Base-by-base conservation (phyloP, 2,113 vertebrate genomes). In the Oxygymnocypris stewartii region DNA sequence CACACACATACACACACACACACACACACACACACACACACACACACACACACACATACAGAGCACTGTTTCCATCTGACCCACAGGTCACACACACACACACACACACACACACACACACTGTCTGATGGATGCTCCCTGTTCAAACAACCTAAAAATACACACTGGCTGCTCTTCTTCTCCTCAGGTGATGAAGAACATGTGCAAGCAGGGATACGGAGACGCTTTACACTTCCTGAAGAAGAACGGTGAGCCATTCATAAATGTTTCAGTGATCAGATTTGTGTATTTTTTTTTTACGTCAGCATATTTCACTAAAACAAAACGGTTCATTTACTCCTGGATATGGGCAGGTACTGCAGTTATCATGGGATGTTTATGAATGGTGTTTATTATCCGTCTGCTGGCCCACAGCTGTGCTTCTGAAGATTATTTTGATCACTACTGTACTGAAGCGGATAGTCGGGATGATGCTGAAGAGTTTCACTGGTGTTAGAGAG, bases 121-220 rank as follows among this genome's bases (percentile, higher is more conserved):
- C 54, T 31, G 13, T 77, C 75, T 18, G 23, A 4, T 75, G 40
- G 42, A 76, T 49, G 1, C 7, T 76, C 49, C n/a, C 71, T 42
- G 25, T 77, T 77, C 12, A 84, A 42, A 42, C 25, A 2, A n/a
- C 18, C 25, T 75, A 3, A 51, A 74, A 59, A 20, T 9, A 73
- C 69, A n/a, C n/a, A 40, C 37, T 6, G 54, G 0, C 35, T 79
- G 54, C 35, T 73, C 10, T 37, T 3, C 97, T 98, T 88, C 96
- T 97, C 0, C 96, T 0, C 96, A 99, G 98, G 95, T 97, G 79
- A 94, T 99, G 91, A 96, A 96, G 84, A 91, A 96, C 59, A 97
- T 99, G 97, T 99, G 98, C 92, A 98, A 97, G 87, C 97, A 99
- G 90, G 98, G 98, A 35, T 99, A 99, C 87, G 92, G 92, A 80